A percentile compares a stretch with the other conserved stretches of the same genome.
Conservation (phyloP, 2,113 vertebrate species). For the Neofelis nebulosa region DNA sequence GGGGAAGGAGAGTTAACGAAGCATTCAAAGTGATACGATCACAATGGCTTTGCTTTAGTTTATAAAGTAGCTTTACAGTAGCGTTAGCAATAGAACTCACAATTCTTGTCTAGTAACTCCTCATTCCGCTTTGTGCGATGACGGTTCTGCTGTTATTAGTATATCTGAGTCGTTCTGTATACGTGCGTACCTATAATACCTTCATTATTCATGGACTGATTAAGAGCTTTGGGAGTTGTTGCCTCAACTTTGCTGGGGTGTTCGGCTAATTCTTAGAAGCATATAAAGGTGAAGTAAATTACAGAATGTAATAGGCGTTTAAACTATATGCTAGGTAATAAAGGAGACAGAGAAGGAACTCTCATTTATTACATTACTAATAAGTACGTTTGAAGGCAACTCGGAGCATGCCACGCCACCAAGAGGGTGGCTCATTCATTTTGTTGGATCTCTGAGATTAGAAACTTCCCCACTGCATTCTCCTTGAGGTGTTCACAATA, state of each 20-base stretch:
- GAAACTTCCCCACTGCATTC: background rate
- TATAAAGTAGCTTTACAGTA: background rate
- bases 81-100: background rate
- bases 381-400: background rate
- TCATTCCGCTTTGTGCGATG: background rate
- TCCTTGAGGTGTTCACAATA: background rate
- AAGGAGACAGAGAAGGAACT: background rate
- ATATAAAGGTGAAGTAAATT: background rate
- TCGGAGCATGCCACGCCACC: background rate
- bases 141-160: background rate
- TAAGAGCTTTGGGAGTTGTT: background rate
- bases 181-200: too few species aligned
- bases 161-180: background rate
- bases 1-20: background rate
- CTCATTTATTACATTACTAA: background rate
- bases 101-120: background rate
- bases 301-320: background rate
- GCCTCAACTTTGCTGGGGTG: background rate
- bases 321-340: background rate
- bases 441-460: conserved; percentile 14
- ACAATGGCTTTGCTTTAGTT: background rate
- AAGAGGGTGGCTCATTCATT: background rate
- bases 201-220: background rate
- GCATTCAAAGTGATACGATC: background rate
- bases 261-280: conserved; percentile 8